A percentile compares a stretch with the other conserved stretches of the same genome.
Conservation (phyloP, 2,797 vertebrate species). For the Naso thynnoides region DNA sequence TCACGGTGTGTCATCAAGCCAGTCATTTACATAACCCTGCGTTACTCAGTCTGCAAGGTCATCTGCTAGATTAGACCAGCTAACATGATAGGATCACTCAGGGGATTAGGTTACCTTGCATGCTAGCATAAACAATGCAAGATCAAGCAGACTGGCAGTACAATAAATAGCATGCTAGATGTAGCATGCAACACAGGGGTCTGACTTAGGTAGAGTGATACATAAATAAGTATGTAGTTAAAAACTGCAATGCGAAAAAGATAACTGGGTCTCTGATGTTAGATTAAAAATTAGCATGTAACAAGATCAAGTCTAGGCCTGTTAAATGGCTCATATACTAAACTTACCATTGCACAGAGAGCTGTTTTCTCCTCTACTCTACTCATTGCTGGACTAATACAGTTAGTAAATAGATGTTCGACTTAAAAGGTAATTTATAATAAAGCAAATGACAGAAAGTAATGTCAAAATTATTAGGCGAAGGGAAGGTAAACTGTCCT, state of each 20-base stretch:
- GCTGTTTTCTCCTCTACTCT: no score
- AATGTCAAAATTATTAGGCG: no score
- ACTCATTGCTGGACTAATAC: no score
- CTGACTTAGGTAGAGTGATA: background rate
- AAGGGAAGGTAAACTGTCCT: no score
- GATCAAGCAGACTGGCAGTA: constrained; percentile 53
- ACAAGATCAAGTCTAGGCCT: no score
- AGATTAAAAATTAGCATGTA: background rate
- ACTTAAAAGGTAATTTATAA: no score
- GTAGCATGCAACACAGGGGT: background rate
- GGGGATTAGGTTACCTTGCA: constrained; percentile 69
- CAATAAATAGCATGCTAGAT: constrained; percentile 1
- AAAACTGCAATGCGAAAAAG: background rate
- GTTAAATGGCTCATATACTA: no score
- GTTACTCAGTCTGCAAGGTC: constrained; percentile 68
- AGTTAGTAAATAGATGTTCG: no score
- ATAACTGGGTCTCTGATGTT: background rate
- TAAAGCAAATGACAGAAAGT: no score
- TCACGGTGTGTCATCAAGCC: constrained; percentile 63
- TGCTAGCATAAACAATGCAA: constrained; percentile 44
- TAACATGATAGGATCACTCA: constrained; percentile 71
- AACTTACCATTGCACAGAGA: no score
- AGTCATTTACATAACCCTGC: constrained; percentile 74
- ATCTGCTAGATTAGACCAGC: constrained; percentile 69
- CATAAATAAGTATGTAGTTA: background rate